Conservation (phyloP, 2,113 vertebrate species). For the Acrocephalus arundinaceus region DNA sequence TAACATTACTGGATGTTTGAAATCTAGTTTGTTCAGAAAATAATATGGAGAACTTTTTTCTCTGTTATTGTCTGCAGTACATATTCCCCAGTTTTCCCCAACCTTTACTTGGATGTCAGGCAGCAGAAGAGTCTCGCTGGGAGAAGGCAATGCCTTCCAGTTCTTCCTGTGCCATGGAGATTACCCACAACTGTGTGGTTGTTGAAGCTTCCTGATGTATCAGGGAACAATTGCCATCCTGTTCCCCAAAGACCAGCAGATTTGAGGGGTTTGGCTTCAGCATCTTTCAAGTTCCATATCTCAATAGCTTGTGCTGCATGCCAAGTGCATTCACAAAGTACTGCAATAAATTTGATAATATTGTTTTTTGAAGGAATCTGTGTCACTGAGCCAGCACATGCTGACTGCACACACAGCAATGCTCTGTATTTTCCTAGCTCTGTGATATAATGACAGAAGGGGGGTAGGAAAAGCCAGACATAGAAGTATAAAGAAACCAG, state of each 20-base stretch:
- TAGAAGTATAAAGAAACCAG: background rate
- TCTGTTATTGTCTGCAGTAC: background rate
- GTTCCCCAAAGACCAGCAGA: background rate
- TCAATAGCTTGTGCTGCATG: background rate
- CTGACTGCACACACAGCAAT: background rate
- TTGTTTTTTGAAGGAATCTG: background rate
- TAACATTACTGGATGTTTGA: background rate
- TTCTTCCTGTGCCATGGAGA: background rate
- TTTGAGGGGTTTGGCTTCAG: background rate
- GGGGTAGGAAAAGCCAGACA: background rate
- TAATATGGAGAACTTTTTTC: background rate
- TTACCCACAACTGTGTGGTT: background rate
- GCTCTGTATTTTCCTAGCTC: background rate
- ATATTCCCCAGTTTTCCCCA: background rate
- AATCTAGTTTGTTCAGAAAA: background rate
- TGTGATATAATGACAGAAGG: background rate
- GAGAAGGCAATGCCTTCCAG: background rate
- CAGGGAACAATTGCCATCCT: background rate
- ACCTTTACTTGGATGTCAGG: background rate
- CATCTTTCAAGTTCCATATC: background rate
- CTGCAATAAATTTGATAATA: background rate
- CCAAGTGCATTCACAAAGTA: background rate
- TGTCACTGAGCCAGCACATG: background rate
- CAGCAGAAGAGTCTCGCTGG: background rate
- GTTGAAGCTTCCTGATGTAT: background rate